Conservation (phyloP, 2,888 invertebrate species). For the Oligia fasciuncula region DNA sequence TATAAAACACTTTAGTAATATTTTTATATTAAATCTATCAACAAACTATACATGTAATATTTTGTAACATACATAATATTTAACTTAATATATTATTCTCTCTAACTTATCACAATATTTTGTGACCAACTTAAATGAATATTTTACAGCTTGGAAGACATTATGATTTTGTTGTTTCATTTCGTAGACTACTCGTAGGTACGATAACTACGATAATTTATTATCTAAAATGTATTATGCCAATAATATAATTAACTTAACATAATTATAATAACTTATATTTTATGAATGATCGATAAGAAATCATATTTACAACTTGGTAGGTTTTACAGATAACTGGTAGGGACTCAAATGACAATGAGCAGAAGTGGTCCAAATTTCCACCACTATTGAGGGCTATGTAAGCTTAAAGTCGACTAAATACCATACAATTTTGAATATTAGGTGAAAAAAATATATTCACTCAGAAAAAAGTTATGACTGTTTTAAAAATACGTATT, state of each 20-base stretch:
- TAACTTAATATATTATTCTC: slow-evolving; percentile 57
- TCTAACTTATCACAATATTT: slow-evolving; percentile 63
- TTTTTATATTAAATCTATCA: slow-evolving; percentile 53
- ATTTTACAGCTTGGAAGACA: slow-evolving; percentile 82
- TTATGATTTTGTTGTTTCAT: slow-evolving; percentile 80
- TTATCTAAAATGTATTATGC: slow-evolving; percentile 71
- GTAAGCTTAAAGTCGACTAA: too few species aligned
- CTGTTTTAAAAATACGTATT: too few species aligned
- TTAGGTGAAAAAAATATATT: too few species aligned
- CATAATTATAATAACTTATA: slow-evolving; percentile 46
- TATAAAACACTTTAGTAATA: slow-evolving; percentile 31
- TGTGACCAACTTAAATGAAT: slow-evolving; percentile 72
- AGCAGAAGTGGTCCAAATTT: too few species aligned
- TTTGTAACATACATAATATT: slow-evolving; percentile 52
- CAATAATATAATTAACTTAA: slow-evolving; percentile 65
- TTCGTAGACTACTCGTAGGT: slow-evolving; percentile 23
- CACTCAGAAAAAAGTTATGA: too few species aligned
- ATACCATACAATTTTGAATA: too few species aligned
- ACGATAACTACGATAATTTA: slow-evolving; percentile 23
- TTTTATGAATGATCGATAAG: slow-evolving; percentile 48
- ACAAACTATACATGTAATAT: slow-evolving; percentile 47
- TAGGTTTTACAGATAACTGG: neutral
- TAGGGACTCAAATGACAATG: neutral
- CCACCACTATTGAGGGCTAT: too few species aligned
- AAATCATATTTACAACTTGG: slow-evolving; percentile 57